Base-by-base conservation (phyloP, 2,113 vertebrate species). In the Sinocyclocheilus grahami region DNA sequence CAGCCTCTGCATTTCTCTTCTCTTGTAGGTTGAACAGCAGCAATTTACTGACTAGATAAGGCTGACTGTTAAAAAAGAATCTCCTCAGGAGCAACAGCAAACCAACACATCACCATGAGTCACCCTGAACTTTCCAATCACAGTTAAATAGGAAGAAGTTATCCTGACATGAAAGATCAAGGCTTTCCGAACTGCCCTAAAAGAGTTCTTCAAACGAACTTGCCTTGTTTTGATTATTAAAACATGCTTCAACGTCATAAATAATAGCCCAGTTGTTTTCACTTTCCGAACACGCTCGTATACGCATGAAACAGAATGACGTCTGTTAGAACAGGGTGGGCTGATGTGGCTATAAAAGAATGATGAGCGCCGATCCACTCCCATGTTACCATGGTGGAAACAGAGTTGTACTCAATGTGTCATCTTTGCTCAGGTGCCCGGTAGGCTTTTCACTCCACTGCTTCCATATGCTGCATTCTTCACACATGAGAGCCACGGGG, bases 391-490 rank as follows among this genome's bases (percentile, higher is more conserved):
- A 69, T 83, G 86, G 60, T 27, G 75, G 74, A 87, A 75, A 84
- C 20, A 86, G 67, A 78, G 85, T 86, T 91, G 84, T 81, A 82
- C 77, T 85, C 51, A 46, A 72, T 86, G 82, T 87, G 86, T 87
- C 84, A 87, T 87, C 39, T 89, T 86, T 74, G 51, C 84, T 79
- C 79, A 76, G 85, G 90, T 87, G 86, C 87, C 88, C 79, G 11
- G 86, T 90, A 87, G 89, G 88, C 86, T 92, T 92, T 91, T 88
- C 90, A 88, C 88, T 85, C 88, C 89, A 90, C 90, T 92, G 91
- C 87, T 85, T 93, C 92, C 93, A 93, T 94, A 94, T 92, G 93
- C 91, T 91, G 80, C 86, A 88, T 84, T 86, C 87, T 89, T 93
- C 90, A 90, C 92, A 94, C 92, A 90, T 89, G 91, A 92, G 86